Percentiles rank a stretch among this genome's conserved stretches.
These are phyloP conservation scores for Uloborus plumipes DNA, from an alignment of 2,888 invertebrate species.

Conservation along the genomic window DNA sequence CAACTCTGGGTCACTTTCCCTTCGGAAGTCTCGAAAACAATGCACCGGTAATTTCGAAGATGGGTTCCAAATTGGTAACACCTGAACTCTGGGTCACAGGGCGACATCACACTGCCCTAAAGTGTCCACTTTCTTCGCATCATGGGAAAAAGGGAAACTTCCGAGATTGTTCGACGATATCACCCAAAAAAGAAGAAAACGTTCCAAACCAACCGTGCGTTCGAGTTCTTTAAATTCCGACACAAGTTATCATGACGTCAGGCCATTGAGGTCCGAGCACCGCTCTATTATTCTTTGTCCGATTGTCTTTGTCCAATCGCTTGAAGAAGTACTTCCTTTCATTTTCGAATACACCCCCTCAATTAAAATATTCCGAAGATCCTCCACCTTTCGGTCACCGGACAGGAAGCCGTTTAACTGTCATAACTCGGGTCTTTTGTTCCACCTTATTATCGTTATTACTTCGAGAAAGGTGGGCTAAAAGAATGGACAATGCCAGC, in stretches of 20 bases:
- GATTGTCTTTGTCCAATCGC: conserved; percentile 57
- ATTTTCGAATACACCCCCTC: conserved; percentile 51
- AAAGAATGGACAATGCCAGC: conserved; percentile 58
- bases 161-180: neutral
- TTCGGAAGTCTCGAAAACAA: too few relatives aligned
- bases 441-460: conserved; percentile 48
- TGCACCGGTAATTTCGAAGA: too few relatives aligned
- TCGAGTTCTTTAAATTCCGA: conserved; percentile 27
- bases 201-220: neutral
- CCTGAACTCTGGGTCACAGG: too few relatives aligned
- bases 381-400: conserved; percentile 23
- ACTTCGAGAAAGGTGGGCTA: conserved; percentile 19
- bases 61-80: too few relatives aligned
- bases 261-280: conserved; percentile 20
- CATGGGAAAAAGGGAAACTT: conserved; percentile 1
- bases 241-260: conserved; percentile 21
- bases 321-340: conserved; percentile 57
- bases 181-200: neutral
- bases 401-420: conserved; percentile 57
- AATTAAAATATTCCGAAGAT: conserved; percentile 52
- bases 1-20: too few relatives aligned
- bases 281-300: conserved; percentile 28
- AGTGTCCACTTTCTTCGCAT: neutral
- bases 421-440: conserved; percentile 54
- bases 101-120: neutral